These are phyloP conservation scores for Petromus typicus DNA, from an alignment of 2,113 vertebrate species.

Conservation along the genomic window DNA sequence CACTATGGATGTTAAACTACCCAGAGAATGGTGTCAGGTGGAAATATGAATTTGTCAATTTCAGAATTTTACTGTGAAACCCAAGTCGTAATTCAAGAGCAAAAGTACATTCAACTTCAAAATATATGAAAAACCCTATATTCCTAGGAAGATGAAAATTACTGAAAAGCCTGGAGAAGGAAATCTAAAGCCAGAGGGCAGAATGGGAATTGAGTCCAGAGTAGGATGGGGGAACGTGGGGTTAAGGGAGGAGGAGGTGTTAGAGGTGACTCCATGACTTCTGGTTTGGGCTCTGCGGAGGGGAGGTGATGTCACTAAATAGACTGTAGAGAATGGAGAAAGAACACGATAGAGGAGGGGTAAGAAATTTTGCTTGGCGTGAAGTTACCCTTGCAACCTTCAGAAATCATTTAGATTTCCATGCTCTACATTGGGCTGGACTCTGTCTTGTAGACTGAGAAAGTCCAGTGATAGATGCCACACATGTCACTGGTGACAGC, in stretches of 20 bases:
- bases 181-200: background rate
- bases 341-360: background rate
- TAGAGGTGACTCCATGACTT: background rate
- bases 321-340: background rate
- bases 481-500: background rate
- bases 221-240: background rate
- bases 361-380: background rate
- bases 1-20: background rate
- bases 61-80: background rate
- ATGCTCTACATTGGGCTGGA: background rate
- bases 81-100: background rate
- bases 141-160: background rate
- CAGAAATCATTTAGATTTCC: background rate
- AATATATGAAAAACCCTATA: background rate
- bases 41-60: background rate
- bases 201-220: background rate
- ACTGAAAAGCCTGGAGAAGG: background rate
- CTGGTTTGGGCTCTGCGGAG: constrained; percentile 24
- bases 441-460: background rate
- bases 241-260: background rate
- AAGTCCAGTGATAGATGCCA: background rate
- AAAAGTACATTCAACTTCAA: background rate
- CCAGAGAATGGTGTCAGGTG: background rate
- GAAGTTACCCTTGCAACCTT: background rate
- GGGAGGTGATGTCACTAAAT: background rate